Conservation (phyloP, 2,797 vertebrate species). For the Erpetoichthys calabaricus region DNA sequence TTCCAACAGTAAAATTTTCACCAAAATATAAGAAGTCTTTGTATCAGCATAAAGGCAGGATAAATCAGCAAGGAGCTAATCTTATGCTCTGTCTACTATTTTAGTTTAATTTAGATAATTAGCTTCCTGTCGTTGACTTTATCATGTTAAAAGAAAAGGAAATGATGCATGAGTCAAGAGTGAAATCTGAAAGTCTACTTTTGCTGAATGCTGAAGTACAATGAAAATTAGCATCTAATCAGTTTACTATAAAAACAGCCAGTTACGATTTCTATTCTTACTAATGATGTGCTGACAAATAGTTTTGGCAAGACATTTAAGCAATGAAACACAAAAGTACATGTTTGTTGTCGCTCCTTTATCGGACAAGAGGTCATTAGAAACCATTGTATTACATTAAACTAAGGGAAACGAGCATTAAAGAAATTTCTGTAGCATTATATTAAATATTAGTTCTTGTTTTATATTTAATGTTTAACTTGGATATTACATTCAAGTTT, state of each 20-base stretch:
- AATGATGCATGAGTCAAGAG: slow-evolving; percentile 29
- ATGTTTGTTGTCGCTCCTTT: slow-evolving; percentile 36
- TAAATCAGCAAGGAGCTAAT: too few species aligned
- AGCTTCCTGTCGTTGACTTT: slow-evolving; percentile 32
- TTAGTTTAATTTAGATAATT: slow-evolving; percentile 32
- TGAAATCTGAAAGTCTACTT: slow-evolving; percentile 23
- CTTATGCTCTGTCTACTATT: slow-evolving; percentile 14
- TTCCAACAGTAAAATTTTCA: too few species aligned
- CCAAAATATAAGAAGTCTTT: too few species aligned
- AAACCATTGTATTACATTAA: slow-evolving; percentile 32
- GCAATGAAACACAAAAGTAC: slow-evolving; percentile 36
- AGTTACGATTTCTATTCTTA: slow-evolving; percentile 37
- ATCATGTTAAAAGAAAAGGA: slow-evolving; percentile 30
- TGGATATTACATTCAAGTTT: too few species aligned
- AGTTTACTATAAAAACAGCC: slow-evolving; percentile 44
- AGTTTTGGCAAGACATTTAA: slow-evolving; percentile 36
- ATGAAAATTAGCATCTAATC: slow-evolving; percentile 46
- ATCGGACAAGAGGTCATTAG: slow-evolving; percentile 42
- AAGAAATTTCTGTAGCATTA: slow-evolving; percentile 15
- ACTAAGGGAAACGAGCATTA: slow-evolving; percentile 30
- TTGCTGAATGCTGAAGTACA: slow-evolving; percentile 40
- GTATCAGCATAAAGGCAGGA: too few species aligned
- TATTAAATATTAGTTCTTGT: too few species aligned
- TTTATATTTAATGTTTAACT: too few species aligned
- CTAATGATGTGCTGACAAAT: slow-evolving; percentile 69